Base-by-base conservation (phyloP, 2,888 invertebrate species). In the Penaeus monodon region DNA sequence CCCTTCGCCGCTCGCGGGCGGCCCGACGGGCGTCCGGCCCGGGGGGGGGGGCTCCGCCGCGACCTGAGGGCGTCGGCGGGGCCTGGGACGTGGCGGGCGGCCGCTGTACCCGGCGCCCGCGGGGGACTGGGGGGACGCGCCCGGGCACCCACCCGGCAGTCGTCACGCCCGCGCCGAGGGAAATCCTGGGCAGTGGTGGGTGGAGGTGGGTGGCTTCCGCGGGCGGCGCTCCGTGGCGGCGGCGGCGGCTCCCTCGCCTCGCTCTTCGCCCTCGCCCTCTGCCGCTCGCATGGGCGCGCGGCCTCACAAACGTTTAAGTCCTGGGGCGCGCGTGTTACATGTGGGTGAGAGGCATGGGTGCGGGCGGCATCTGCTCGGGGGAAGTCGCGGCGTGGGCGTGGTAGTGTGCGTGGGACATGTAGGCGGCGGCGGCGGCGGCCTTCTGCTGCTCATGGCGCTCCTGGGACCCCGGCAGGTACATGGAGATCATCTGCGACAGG, bases 351-450 rank as follows among this genome's bases (percentile, higher is more conserved):
- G 89, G 84, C 89, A 89, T 89, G 70, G 89, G 88, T 49, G 89
- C 88, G 85, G 89, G 88, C 81, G 84, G 86, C 89, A 89, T 89
- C 76, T 88, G 89, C 64, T 88, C 89, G 22, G 89, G 85, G 22
- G 89, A 85, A 70, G 88, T 77, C 68, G 87, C 81, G 64, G 88
- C 88, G 84, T 89, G 89, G 83, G 88, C 88, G 86, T 88, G 88
- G 73, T 89, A 89, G 57, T 89, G 89, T 74, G 89, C 89, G 81
- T 89, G 88, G 73, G 85, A 85, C 89, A 89, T 89, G 79, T 89
- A 89, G 63, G 89, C 89, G 74, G 89, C 89, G 82, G 89, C 89
- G 49, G 88, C 88, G 49, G 87, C 89, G 65, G 88, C 87, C 63
- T 89, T 88, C 83, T 88, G 88, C 80, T 89, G 89, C 68, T 89